Conservation (phyloP, 2,797 vertebrate species). For the Sebastes itinus region DNA sequence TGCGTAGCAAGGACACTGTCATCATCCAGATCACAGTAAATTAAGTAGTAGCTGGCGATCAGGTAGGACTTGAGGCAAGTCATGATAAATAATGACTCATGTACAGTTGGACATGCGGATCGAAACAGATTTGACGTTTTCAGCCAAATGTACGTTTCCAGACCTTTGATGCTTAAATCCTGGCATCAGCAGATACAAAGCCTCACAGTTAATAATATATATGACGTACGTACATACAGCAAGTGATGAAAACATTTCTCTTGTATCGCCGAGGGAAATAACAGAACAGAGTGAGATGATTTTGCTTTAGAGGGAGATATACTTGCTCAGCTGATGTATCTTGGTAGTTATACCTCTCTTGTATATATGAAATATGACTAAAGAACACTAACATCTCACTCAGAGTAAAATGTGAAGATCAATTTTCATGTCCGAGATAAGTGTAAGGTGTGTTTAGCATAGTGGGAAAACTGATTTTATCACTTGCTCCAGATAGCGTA, state of each 20-base stretch:
- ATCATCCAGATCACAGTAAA: slow-evolving; percentile 57
- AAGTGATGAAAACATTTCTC: slow-evolving; percentile 11
- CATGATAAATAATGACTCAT: slow-evolving; percentile 56
- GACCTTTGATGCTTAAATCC: slow-evolving; percentile 7
- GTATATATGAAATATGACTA: slow-evolving; percentile 1
- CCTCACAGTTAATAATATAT: slow-evolving; percentile 29
- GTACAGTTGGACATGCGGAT: slow-evolving; percentile 34
- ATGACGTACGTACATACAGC: background rate
- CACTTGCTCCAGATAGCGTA: background rate
- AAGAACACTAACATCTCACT: background rate
- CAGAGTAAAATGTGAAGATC: background rate
- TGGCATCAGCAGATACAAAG: background rate
- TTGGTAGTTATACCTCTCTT: background rate
- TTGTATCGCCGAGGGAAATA: slow-evolving; percentile 43
- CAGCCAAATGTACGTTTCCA: slow-evolving; percentile 29
- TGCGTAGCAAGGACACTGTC: slow-evolving; percentile 39
- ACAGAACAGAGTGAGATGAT: slow-evolving; percentile 17
- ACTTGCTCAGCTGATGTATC: slow-evolving; percentile 1
- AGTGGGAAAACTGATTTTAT: background rate
- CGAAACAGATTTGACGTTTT: slow-evolving; percentile 25
- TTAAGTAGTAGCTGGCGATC: slow-evolving; percentile 54
- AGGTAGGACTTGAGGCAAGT: slow-evolving; percentile 38
- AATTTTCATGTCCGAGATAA: background rate
- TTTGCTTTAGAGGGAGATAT: background rate
- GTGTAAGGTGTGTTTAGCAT: background rate